A percentile compares a stretch with the other conserved stretches of the same genome.
Conservation (phyloP, 1,140 invertebrate genomes). For the Ceratoteleas bidentatus region DNA sequence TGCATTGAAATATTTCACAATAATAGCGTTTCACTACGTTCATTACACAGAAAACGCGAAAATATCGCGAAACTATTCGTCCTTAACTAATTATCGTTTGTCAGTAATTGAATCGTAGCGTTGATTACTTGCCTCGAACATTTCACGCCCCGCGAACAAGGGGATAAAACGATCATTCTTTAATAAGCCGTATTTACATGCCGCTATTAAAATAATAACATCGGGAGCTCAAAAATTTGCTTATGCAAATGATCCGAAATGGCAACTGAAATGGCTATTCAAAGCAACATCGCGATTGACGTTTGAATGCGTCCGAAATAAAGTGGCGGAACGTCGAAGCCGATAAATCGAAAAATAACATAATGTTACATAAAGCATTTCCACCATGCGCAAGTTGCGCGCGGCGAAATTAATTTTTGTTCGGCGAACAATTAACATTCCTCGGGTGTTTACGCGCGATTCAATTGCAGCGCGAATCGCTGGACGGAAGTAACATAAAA, state of each 20-base stretch:
- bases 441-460: background rate
- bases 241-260: background rate
- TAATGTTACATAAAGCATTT: background rate
- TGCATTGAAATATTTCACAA: too few species aligned
- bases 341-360: background rate
- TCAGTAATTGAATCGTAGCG: too few species aligned
- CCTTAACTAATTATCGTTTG: too few species aligned
- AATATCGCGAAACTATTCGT: too few species aligned
- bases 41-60: too few species aligned
- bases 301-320: background rate
- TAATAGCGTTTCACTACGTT: too few species aligned
- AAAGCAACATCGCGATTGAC: background rate
- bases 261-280: background rate
- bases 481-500: background rate
- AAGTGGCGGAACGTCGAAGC: background rate
- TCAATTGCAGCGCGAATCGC: background rate
- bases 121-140: background rate
- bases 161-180: background rate
- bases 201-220: background rate
- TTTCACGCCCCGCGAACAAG: background rate
- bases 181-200: background rate
- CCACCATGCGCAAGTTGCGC: too few species aligned
- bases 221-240: background rate
- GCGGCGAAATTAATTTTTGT: background rate
- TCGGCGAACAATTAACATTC: background rate